These are phyloP conservation scores for Brassicogethes aeneus DNA, from an alignment of 2,888 invertebrate genomes.

Conservation along the genomic window DNA sequence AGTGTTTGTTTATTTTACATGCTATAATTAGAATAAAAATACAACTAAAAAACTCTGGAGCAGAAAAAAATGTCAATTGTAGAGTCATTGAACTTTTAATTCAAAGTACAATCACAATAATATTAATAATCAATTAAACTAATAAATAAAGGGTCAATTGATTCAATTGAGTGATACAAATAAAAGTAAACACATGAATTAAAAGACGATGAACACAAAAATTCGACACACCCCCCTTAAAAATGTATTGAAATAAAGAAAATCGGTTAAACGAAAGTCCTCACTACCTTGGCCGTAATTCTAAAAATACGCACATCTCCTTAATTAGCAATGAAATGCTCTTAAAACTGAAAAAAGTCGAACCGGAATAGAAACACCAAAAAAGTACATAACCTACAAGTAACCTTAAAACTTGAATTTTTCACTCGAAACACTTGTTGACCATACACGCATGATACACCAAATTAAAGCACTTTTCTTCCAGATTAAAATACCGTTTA, in stretches of 20 bases:
- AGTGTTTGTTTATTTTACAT: too few species aligned
- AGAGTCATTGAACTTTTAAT: conserved; percentile 4
- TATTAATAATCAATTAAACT: conserved; percentile 23
- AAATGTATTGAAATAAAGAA: not conserved
- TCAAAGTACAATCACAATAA: conserved; percentile 4
- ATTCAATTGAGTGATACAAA: conserved; percentile 21
- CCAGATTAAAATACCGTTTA: conserved; percentile 17
- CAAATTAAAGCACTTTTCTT: conserved; percentile 12
- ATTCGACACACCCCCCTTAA: too few species aligned
- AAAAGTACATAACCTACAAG: conserved; percentile 32
- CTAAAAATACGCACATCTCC: conserved; percentile 7
- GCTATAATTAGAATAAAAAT: too few species aligned
- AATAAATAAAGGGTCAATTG: conserved; percentile 17
- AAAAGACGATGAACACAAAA: too few species aligned
- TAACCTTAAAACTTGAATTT: conserved; percentile 7
- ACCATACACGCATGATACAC: conserved; percentile 11
- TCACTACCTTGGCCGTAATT: conserved; percentile 1
- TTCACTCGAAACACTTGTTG: conserved; percentile 7
- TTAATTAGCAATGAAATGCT: conserved; percentile 10
- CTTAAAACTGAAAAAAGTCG: conserved; percentile 18
- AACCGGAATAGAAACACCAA: conserved; percentile 34
- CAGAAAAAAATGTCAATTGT: conserved; percentile 2
- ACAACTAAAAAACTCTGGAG: too few species aligned
- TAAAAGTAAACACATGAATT: too few species aligned
- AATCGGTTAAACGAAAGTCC: not conserved